Evolutionary conservation across 2,113 vertebrate genomes (phyloP).

Genomic region (Mormyrus lacerda): DNA sequence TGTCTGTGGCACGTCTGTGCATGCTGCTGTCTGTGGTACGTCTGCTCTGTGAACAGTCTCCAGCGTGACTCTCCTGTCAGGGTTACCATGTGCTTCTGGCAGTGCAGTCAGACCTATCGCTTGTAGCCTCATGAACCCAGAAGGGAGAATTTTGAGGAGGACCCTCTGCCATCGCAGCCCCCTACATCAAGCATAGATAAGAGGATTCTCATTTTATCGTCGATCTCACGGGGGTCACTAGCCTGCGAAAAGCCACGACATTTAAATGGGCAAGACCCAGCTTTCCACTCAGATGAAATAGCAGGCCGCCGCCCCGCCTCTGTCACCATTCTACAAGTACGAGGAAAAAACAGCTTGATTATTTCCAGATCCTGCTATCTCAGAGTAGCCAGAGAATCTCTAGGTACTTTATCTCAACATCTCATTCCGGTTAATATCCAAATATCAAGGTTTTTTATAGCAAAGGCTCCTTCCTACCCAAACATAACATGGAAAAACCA

Average conservation of each 20-base stretch:
- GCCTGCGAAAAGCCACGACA: constrained; percentile 39
- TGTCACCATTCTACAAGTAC: background rate
- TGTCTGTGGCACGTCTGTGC: too few relatives aligned
- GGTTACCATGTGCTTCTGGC: constrained; percentile 33
- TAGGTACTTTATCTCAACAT: background rate
- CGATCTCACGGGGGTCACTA: constrained; percentile 48
- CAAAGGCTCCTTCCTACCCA: background rate
- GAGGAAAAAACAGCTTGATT: constrained; percentile 13
- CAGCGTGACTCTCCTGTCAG: background rate
- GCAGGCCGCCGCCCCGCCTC: background rate
- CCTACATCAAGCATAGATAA: constrained; percentile 55
- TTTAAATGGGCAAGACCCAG: constrained; percentile 60
- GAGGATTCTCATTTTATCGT: constrained; percentile 65
- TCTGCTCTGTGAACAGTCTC: background rate
- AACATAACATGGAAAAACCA: background rate
- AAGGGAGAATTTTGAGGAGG: constrained; percentile 13
- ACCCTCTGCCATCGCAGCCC: background rate
- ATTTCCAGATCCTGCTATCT: constrained; percentile 27
- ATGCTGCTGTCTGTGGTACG: background rate
- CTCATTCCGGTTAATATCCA: background rate
- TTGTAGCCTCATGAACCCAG: background rate
- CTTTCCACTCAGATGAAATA: constrained; percentile 31
- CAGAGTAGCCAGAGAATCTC: background rate
- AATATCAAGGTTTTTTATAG: background rate
- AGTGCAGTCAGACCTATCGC: constrained; percentile 15